These are phyloP conservation scores for Tapirus indicus DNA, from an alignment of 2,797 vertebrate species.

Conservation along the genomic window DNA sequence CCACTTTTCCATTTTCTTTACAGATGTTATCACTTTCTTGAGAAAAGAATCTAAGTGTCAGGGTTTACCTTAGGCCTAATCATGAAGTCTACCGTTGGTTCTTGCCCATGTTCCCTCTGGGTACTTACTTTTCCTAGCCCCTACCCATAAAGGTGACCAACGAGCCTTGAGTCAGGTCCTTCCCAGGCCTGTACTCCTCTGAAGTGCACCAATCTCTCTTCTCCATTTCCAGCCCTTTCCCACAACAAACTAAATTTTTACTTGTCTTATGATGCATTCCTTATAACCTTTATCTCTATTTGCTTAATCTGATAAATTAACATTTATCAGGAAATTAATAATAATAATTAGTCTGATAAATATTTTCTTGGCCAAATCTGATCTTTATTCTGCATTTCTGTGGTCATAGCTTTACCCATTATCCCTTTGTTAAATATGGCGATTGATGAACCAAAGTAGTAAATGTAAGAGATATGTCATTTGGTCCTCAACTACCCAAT, in stretches of 20 bases:
- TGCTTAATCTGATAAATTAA: slow-evolving; percentile 28
- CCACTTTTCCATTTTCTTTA: slow-evolving; percentile 49
- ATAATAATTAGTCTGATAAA: slow-evolving; percentile 8
- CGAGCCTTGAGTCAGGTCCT: background rate
- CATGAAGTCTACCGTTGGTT: background rate
- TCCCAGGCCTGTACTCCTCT: background rate
- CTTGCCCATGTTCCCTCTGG: background rate
- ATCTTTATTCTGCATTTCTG: slow-evolving; percentile 25
- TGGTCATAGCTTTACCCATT: background rate
- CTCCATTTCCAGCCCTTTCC: background rate
- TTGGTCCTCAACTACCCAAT: background rate
- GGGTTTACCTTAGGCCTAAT: background rate
- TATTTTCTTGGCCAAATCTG: background rate
- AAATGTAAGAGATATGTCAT: background rate
- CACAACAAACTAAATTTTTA: background rate
- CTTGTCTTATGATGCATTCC: background rate
- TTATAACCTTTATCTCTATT: background rate
- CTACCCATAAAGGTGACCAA: background rate
- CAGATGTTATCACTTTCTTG: background rate
- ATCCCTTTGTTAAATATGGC: slow-evolving; percentile 13
- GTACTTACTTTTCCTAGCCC: background rate
- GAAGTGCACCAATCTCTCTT: background rate
- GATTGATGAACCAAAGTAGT: background rate
- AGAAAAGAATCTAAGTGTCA: slow-evolving; percentile 29
- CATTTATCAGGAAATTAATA: background rate